Conservation (phyloP, 2,797 vertebrate genomes). For the Martes flavigula region DNA sequence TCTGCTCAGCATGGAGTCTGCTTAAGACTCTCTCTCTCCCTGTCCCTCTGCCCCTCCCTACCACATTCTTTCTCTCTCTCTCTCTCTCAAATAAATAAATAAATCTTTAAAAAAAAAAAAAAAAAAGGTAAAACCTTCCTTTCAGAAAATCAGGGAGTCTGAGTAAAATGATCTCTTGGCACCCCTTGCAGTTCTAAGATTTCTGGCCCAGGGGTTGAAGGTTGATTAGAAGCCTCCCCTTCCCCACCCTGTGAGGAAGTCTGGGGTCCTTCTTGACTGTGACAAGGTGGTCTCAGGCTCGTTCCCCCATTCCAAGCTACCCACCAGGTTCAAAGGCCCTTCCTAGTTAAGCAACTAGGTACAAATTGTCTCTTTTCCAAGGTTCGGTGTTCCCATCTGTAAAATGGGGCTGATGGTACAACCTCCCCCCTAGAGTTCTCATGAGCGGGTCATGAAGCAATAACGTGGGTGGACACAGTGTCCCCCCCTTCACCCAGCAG, state of each 20-base stretch:
- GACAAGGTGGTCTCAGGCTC: neutral
- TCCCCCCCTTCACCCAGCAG: rapidly evolving
- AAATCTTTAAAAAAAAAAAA: neutral
- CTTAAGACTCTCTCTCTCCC: neutral
- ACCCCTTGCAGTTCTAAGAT: neutral
- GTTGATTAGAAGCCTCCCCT: neutral
- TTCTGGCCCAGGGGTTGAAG: neutral
- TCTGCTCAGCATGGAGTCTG: neutral
- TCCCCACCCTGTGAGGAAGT: neutral
- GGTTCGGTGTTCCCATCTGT: neutral
- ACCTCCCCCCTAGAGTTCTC: neutral
- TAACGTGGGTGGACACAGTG: rapidly evolving
- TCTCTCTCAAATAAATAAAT: neutral
- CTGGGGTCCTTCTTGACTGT: neutral
- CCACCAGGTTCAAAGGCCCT: neutral
- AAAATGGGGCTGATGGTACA: neutral
- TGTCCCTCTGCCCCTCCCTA: neutral
- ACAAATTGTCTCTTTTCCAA: neutral
- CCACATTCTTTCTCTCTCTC: neutral
- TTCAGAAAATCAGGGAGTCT: neutral
- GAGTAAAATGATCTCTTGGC: neutral
- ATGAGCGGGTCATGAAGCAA: rapidly evolving
- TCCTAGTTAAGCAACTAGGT: neutral
- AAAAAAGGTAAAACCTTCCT: neutral
- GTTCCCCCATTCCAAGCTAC: neutral